These are phyloP conservation scores for Ataeniobius toweri DNA, from an alignment of 2,797 vertebrate genomes.

Conservation along the genomic window DNA sequence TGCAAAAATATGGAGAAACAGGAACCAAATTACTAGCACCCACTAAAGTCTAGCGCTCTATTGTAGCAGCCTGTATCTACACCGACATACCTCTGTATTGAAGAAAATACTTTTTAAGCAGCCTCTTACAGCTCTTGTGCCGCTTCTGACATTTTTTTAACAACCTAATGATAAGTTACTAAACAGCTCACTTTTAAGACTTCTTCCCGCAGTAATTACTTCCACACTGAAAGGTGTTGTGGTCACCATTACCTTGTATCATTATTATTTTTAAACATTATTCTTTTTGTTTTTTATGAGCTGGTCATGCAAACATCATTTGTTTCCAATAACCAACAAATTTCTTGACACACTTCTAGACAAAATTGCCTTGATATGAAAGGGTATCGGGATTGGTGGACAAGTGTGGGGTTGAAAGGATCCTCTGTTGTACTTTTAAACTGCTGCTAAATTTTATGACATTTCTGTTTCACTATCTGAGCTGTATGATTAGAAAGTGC, in stretches of 20 bases:
- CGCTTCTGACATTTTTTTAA: too few species aligned
- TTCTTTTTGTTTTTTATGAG: background rate
- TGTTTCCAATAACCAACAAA: background rate
- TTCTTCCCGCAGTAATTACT: background rate
- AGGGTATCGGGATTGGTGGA: background rate
- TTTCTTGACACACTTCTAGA: background rate
- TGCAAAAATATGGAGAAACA: too few species aligned
- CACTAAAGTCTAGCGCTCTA: too few species aligned
- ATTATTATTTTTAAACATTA: too few species aligned
- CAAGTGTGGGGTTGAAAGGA: background rate
- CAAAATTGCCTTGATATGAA: background rate
- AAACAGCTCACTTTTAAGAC: background rate
- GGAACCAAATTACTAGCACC: too few species aligned
- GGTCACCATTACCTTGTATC: background rate
- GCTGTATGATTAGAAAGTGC: too few species aligned
- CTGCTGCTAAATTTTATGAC: background rate
- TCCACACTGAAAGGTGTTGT: background rate
- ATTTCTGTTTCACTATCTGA: background rate
- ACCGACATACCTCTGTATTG: background rate
- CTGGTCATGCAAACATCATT: background rate
- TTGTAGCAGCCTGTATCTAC: background rate
- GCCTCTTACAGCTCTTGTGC: background rate
- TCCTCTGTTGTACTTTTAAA: background rate
- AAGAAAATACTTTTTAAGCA: background rate
- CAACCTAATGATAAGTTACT: background rate